phyloP scores from a whole-genome alignment of 2,797 vertebrate genomes.

The Pteropus rufus region DNA sequence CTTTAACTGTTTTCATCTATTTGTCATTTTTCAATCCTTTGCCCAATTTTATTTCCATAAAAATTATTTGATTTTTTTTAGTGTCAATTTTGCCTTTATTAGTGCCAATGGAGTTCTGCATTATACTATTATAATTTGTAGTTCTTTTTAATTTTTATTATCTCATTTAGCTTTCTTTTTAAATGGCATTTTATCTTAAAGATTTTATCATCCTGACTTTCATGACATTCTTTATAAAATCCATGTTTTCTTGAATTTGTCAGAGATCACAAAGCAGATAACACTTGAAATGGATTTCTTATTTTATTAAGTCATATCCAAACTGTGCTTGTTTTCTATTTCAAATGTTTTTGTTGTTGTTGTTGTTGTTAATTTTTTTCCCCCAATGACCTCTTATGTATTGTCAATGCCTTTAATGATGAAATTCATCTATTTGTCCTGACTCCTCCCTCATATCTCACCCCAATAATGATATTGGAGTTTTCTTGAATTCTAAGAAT shows the following conservation, averaged over 20 bases:
- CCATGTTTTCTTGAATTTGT: neutral
- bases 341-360: neutral
- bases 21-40: neutral
- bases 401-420: neutral
- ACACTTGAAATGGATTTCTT: neutral
- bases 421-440: neutral
- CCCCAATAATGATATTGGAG: neutral
- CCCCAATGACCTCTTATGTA: neutral
- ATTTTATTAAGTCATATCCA: neutral
- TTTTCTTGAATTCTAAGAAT: neutral
- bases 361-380: neutral
- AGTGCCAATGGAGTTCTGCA: neutral
- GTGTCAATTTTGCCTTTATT: neutral
- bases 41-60: neutral
- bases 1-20: neutral
- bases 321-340: neutral
- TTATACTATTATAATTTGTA: neutral
- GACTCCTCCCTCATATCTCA: neutral
- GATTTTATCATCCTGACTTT: neutral
- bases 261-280: neutral
- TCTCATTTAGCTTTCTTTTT: neutral
- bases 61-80: neutral
- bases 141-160: neutral
- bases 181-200: neutral
- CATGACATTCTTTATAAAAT: neutral